Percentiles rank a stretch among this genome's conserved stretches.
Evolutionary conservation across 2,888 invertebrate species (phyloP).

Genomic region (Lasioglossum villosulum): DNA sequence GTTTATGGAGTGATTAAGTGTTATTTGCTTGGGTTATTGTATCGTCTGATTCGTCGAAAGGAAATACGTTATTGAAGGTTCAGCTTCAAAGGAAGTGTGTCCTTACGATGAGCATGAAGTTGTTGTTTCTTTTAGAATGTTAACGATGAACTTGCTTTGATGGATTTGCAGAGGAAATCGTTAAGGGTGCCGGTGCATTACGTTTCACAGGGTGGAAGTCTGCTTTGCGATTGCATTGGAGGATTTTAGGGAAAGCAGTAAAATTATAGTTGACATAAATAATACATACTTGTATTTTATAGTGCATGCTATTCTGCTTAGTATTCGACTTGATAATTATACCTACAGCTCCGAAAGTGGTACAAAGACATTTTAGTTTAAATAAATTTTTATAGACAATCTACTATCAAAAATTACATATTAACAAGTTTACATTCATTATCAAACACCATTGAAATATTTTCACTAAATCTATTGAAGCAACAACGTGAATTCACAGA

Average conservation of each 20-base stretch:
- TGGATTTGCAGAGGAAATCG: not conserved
- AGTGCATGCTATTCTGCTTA: not conserved
- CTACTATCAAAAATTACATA: no score
- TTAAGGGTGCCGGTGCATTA: not conserved
- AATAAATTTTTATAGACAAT: no score
- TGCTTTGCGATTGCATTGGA: not conserved
- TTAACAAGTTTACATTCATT: no score
- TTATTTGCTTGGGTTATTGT: not conserved
- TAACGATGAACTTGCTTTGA: not conserved
- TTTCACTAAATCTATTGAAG: not conserved
- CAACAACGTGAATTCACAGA: no score
- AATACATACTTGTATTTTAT: not conserved
- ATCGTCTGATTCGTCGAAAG: not conserved
- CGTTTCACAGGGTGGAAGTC: not conserved
- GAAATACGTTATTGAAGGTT: not conserved
- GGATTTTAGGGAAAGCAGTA: not conserved
- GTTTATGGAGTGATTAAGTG: not conserved
- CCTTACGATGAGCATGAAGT: not conserved
- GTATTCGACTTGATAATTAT: no score
- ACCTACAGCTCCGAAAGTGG: no score
- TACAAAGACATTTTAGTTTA: no score
- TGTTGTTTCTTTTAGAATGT: not conserved
- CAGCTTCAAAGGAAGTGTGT: not conserved
- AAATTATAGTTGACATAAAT: not conserved
- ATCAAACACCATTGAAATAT: not conserved